Base-by-base conservation (phyloP, 2,888 invertebrate species). In the Hofmannophila pseudospretella region DNA sequence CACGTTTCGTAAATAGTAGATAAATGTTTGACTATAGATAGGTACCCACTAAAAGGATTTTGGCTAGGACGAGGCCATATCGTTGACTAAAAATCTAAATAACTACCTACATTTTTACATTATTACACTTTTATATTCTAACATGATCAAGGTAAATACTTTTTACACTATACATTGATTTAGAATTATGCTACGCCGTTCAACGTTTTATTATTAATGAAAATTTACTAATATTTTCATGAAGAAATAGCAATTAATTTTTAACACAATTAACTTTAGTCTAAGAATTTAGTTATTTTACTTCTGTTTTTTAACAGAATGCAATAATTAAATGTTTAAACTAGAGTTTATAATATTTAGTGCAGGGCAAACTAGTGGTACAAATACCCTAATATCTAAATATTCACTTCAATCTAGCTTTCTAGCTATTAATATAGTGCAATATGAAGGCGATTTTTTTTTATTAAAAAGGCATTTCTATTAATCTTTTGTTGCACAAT, bases 141-240 rank as follows among this genome's bases (percentile, higher is more conserved):
- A 22, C n/a, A 23, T 5, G 16, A n/a, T 23, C n/a, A 23, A 23
- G 23, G 47, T 54, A 49, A 52, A 47, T 16, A 50, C 55, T 77
- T 71, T 69, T 44, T 85, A 85, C 81, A 82, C 52, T 81, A 78
- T 84, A 85, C 82, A 80, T 64, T 59, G 49, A 61, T 79, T 85
- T 82, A 82, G 84, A 84, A 82, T 84, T 70, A 79, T 77, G 67
- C 78, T 84, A 85, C 85, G 84, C 81, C 72, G 19, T 39, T 38
- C 30, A 35, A n/a, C 9, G 12, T 14, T 16, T 25, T 16, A 23
- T 23, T 29, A 13, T 34, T 11, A 22, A 13, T 34, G 19, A 22
- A 28, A 30, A 16, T 27, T 35, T 23, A 29, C 32, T 33, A 19
- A 36, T 25, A 8, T 33, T 23, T 22, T 10, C 29, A 8, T 29